phyloP scores from a whole-genome alignment of 37 sponge, comb jelly and placozoan genomes.

The Hormiphora californensis region DNA sequence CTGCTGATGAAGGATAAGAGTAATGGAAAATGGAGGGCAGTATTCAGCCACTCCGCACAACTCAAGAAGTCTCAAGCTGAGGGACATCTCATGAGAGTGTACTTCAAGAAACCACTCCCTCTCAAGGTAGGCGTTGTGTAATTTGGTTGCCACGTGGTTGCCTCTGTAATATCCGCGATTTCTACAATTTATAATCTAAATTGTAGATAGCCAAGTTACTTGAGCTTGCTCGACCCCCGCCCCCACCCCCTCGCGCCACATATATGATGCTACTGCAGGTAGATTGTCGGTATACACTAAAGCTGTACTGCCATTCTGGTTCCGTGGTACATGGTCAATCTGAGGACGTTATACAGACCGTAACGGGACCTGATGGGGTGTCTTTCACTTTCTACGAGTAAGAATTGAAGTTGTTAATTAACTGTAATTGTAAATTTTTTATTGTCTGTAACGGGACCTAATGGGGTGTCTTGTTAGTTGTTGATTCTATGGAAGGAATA shows the following conservation, averaged over 20 bases:
- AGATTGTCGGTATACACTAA: neutral
- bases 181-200: too few relatives aligned
- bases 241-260: neutral
- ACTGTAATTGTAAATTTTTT: neutral
- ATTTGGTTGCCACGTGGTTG: too few relatives aligned
- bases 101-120: slow-evolving; percentile 29
- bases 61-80: neutral
- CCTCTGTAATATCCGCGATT: too few relatives aligned
- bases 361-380: slow-evolving; percentile 6
- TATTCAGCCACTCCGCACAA: slow-evolving; percentile 3
- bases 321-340: neutral
- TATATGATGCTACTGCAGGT: neutral
- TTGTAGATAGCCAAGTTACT: too few relatives aligned
- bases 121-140: neutral
- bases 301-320: neutral
- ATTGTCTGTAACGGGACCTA: neutral
- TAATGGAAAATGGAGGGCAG: slow-evolving; percentile 10
- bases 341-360: neutral
- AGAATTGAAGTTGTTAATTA: too few relatives aligned
- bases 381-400: slow-evolving; percentile 46
- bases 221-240: neutral
- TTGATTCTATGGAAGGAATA: too few relatives aligned
- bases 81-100: neutral
- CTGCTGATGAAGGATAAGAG: slow-evolving; percentile 20
- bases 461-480: slow-evolving; percentile 12